Base-by-base conservation (phyloP, 2,113 vertebrate species). In the Syrmaticus mikado region DNA sequence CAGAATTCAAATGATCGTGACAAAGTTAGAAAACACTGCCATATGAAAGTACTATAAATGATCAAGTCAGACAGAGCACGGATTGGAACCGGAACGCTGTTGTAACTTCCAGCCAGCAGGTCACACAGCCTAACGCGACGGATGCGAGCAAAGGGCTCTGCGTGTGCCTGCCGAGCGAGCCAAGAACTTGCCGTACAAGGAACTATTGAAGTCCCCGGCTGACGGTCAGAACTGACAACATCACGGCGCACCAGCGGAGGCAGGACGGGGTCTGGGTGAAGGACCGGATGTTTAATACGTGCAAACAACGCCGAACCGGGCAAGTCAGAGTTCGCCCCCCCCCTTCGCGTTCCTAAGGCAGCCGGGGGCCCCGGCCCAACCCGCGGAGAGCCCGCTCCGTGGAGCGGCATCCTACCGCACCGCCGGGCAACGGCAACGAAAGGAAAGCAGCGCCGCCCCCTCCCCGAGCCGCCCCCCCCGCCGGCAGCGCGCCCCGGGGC, bases 71-170 rank as follows among this genome's bases (percentile, higher is more conserved):
- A 28, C 32, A 72, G 24, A 76, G 70, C 4, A 73, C n/a, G 61
- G 57, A 85, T 75, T 38, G 53, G 78, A 89, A 20, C 10, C 0
- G 11, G 43, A 79, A 48, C 6, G 66, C 78, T 40, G 22, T 52
- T 87, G 72, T 89, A 72, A 67, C 75, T 95, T 85, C 78, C 36
- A 58, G 53, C 30, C 53, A 61, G 70, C 46, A 87, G 89, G 66
- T 82, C 93, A 89, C 41, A 25, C 25, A 64, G 93, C 87, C 66
- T 72, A 75, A 46, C 93, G 87, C 61, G 60, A 46, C 9, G 78
- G 61, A 24, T 89, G 83, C 50, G 75, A 60, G 83, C 65, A 41
- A 32, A 84, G 52, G 70, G 18, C 83, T 24, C 60, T 19, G 48
- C 32, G 53, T 32, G 30, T 6, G 53, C 65, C 87, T 5, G 40